phyloP scores from a whole-genome alignment of 2,113 vertebrate species.

The Ivindomyrus marchei region DNA sequence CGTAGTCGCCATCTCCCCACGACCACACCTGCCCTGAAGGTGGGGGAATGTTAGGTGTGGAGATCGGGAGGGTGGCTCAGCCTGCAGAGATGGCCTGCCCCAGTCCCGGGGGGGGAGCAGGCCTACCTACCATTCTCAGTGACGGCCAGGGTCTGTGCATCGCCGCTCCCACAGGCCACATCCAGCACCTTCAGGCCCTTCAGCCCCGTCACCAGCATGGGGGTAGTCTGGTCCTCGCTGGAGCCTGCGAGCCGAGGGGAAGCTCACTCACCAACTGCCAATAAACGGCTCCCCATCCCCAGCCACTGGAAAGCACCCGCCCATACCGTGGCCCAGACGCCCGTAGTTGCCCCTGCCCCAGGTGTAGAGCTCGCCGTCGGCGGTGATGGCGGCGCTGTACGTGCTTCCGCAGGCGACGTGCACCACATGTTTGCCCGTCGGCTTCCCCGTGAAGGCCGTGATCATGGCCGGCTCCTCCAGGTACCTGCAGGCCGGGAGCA shows the following conservation, averaged over 20 bases:
- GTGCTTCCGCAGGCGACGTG: slow-evolving; percentile 92
- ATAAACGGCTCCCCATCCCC: not conserved
- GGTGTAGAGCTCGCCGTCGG: slow-evolving; percentile 90
- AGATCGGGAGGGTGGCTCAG: not conserved
- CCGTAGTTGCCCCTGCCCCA: slow-evolving; percentile 97
- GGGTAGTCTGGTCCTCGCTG: slow-evolving; percentile 94
- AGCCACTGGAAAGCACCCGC: not conserved
- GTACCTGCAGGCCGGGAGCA: slow-evolving; percentile 60
- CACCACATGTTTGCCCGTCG: slow-evolving; percentile 81
- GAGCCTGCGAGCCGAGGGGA: slow-evolving; percentile 63
- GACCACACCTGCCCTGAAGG: slow-evolving; percentile 93
- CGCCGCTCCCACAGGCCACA: slow-evolving; percentile 90
- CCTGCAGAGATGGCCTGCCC: too few species aligned
- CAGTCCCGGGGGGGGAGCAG: not conserved
- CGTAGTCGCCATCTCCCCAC: slow-evolving; percentile 97
- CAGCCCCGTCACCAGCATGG: slow-evolving; percentile 84
- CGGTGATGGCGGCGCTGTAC: slow-evolving; percentile 88
- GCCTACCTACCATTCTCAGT: slow-evolving; percentile 81
- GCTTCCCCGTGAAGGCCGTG: slow-evolving; percentile 82
- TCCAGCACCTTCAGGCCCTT: slow-evolving; percentile 92
- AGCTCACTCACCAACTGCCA: not conserved
- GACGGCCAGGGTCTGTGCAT: slow-evolving; percentile 91
- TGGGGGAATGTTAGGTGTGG: slow-evolving; percentile 6
- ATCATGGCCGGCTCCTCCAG: slow-evolving; percentile 88
- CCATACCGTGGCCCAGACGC: slow-evolving; percentile 84